Evolutionary conservation across 2,888 invertebrate genomes (phyloP).

Genomic region (Frankliniella intonsa): DNA sequence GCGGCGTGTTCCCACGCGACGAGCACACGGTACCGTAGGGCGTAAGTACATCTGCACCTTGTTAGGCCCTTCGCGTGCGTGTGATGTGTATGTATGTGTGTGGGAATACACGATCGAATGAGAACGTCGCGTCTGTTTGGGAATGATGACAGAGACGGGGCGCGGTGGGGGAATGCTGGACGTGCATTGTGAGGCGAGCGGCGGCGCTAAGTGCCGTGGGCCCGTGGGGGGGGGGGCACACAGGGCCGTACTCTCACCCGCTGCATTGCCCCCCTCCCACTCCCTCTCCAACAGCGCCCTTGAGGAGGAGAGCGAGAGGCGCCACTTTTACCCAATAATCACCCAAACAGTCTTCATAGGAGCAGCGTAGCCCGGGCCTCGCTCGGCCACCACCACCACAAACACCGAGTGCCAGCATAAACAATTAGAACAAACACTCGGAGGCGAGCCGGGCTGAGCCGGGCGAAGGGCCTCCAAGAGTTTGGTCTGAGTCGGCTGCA

Average conservation of each 20-base stretch:
- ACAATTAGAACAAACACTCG: constrained; percentile 9
- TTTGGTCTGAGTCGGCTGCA: too few species aligned
- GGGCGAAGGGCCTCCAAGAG: background rate
- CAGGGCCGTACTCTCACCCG: background rate
- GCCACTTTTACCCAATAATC: constrained; percentile 24
- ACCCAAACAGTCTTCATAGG: constrained; percentile 13
- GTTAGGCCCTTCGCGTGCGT: background rate
- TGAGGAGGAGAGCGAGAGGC: background rate
- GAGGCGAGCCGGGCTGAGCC: background rate
- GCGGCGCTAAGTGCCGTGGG: background rate
- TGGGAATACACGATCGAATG: background rate
- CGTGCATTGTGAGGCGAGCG: background rate
- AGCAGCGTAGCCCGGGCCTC: background rate
- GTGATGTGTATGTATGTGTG: background rate
- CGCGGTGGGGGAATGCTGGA: too few species aligned
- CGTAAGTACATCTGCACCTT: constrained; percentile 14
- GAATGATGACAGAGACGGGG: background rate
- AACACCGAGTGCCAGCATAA: constrained; percentile 22
- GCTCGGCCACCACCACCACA: background rate
- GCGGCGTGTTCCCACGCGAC: background rate
- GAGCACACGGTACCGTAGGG: background rate
- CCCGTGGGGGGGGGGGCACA: background rate
- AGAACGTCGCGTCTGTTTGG: background rate
- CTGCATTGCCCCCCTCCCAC: background rate
- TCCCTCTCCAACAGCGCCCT: background rate